Evolutionary conservation across 2,888 invertebrate species (phyloP).

Genomic region (Cyclophora albipunctata): DNA sequence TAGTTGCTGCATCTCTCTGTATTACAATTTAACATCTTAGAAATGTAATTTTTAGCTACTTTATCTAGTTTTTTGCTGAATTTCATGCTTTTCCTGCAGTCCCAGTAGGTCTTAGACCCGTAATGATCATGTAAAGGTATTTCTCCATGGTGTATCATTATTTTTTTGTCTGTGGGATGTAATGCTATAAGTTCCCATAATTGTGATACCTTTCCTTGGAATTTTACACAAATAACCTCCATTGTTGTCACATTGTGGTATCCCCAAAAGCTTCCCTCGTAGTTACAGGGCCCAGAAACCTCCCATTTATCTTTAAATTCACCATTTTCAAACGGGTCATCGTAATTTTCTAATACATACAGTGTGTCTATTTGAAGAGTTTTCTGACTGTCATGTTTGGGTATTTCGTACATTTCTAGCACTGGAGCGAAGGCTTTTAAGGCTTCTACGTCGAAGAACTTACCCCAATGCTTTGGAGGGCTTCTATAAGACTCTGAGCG

Average conservation of each 20-base stretch:
- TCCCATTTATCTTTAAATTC: constrained; percentile 90
- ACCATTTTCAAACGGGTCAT: constrained; percentile 87
- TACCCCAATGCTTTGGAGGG: constrained; percentile 83
- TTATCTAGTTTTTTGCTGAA: constrained; percentile 82
- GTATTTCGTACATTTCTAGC: constrained; percentile 88
- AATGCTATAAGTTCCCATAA: constrained; percentile 75
- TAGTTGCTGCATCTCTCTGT: constrained; percentile 78
- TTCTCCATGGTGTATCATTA: constrained; percentile 88
- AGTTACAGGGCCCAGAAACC: constrained; percentile 50
- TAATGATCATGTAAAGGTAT: constrained; percentile 91
- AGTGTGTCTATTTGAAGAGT: constrained; percentile 78
- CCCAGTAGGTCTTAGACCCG: constrained; percentile 89
- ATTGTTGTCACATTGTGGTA: constrained; percentile 80
- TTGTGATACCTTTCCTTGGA: constrained; percentile 84
- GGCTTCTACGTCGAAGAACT: constrained; percentile 89
- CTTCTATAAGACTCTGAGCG: constrained; percentile 72
- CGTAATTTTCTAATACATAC: constrained; percentile 88
- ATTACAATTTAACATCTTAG: constrained; percentile 38
- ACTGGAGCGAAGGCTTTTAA: constrained; percentile 87
- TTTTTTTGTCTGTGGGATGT: constrained; percentile 56
- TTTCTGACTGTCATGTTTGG: constrained; percentile 9
- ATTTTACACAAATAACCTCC: constrained; percentile 84
- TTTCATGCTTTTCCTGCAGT: constrained; percentile 91
- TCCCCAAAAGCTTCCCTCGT: constrained; percentile 79
- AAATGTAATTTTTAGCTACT: constrained; percentile 80